Base-by-base conservation (phyloP, 1,140 invertebrate species). In the Pogonomyrmex californicus region DNA sequence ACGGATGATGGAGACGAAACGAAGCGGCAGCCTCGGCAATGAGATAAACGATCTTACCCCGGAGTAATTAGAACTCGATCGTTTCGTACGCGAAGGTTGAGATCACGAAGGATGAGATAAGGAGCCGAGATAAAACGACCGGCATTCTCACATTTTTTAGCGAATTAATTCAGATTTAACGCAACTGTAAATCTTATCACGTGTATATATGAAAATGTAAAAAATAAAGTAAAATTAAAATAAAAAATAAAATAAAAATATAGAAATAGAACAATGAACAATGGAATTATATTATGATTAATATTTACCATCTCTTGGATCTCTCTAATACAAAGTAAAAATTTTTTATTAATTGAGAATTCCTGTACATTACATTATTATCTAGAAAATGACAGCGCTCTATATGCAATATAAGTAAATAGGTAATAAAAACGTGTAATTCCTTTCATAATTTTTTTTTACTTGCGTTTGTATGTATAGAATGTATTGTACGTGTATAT, bases 21-120 rank as follows among this genome's bases (percentile, higher is more conserved):
- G 14, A 36, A 85, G 54, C 36, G 14, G 56, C 56, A 12, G 14
- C n/a, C 44, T 36, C 9, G 30, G 49, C 38, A 36, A 12, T 49
- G 68, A 66, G 36, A 86, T 86, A 66, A 79, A 88, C 83, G 87
- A 86, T 65, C n/a, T 47, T 63, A 70, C 14, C 23, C 49, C n/a
- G 63, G 49, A 66, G 60, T 86, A 88, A 88, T 88, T 86, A 86
- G 85, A 86, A 38, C 73, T 56, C 65, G 68, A 73, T 85, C 68
- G 14, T 85, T 70, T 85, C 23, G 81, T 49, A 49, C 30, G 23
- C 60, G 44, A 36, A 51, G 17, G 12, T 17, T 41, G 14, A 62
- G 7, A 71, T 47, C 56, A 47, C 23, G n/a, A n/a, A n/a, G n/a
- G 36, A 14, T 30, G 36, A 10, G 2, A 71, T 49, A 66, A 79